A percentile compares a stretch with the other conserved stretches of the same genome.
Conservation (phyloP, 2,113 vertebrate genomes). For the Hyla sarda region DNA sequence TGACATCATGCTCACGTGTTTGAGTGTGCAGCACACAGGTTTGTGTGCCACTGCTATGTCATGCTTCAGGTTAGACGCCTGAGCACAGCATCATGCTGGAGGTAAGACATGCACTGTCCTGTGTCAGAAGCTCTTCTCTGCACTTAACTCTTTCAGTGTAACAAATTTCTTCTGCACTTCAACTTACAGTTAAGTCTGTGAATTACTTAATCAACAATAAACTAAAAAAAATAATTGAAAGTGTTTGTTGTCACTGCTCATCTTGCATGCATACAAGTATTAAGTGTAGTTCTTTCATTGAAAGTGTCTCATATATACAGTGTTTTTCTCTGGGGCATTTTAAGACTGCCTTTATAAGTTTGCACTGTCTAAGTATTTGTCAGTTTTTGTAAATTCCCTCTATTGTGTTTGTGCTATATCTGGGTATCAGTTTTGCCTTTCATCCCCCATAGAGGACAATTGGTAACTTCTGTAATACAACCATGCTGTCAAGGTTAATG, state of each 20-base stretch:
- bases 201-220: no score
- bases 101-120: constrained; percentile 25
- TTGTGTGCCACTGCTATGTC: not conserved
- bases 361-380: no score
- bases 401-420: no score
- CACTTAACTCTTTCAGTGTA: not conserved
- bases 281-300: not conserved
- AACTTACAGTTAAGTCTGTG: not conserved
- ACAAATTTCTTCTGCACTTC: not conserved
- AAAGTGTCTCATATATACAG: not conserved
- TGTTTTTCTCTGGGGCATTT: no score
- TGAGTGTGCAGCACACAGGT: not conserved
- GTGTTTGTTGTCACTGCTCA: not conserved
- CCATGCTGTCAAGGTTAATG: no score
- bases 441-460: no score
- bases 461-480: no score
- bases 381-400: no score
- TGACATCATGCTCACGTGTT: constrained; percentile 28
- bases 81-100: constrained; percentile 40
- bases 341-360: no score
- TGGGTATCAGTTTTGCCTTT: no score
- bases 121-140: not conserved
- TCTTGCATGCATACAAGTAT: not conserved
- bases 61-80: constrained; percentile 44
- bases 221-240: no score